Evolutionary conservation across 2,113 vertebrate species (phyloP).

Genomic region (Tinamus guttatus): DNA sequence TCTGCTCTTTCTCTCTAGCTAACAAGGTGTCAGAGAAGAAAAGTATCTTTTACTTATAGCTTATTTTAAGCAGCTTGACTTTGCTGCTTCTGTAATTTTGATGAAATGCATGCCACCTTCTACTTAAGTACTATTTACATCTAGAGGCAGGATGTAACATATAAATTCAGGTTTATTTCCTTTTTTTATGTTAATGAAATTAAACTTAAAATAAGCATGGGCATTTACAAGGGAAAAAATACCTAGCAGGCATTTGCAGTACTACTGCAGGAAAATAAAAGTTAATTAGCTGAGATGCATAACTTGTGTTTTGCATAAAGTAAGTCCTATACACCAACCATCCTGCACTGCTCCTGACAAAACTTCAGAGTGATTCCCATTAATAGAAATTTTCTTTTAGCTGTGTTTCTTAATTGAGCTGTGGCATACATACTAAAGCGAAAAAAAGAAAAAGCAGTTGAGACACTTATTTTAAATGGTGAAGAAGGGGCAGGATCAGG

Average conservation of each 20-base stretch:
- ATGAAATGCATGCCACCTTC: neutral
- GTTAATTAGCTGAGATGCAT: slow-evolving; percentile 12
- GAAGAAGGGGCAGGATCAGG: neutral
- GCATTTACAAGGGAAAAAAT: slow-evolving; percentile 52
- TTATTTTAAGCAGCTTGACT: neutral
- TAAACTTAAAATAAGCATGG: slow-evolving; percentile 19
- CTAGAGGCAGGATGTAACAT: neutral
- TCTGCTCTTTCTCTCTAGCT: neutral
- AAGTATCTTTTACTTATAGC: neutral
- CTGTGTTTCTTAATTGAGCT: slow-evolving; percentile 12
- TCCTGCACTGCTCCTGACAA: neutral
- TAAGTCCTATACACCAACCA: neutral
- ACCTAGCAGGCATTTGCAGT: slow-evolving; percentile 9
- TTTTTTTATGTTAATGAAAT: slow-evolving; percentile 33
- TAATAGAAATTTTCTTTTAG: neutral
- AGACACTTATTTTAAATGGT: neutral
- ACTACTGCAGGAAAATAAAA: slow-evolving; percentile 3
- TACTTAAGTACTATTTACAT: neutral
- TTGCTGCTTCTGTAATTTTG: slow-evolving; percentile 17
- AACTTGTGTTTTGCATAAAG: slow-evolving; percentile 12
- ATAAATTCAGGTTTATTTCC: neutral
- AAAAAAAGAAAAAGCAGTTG: neutral
- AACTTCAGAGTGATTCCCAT: neutral
- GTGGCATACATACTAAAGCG: neutral
- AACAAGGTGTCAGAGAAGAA: neutral